Evolutionary conservation across 1,140 invertebrate species (phyloP), one percentile per base, ranked within the genome.

Genomic region (Drosophila bipectinata): DNA sequence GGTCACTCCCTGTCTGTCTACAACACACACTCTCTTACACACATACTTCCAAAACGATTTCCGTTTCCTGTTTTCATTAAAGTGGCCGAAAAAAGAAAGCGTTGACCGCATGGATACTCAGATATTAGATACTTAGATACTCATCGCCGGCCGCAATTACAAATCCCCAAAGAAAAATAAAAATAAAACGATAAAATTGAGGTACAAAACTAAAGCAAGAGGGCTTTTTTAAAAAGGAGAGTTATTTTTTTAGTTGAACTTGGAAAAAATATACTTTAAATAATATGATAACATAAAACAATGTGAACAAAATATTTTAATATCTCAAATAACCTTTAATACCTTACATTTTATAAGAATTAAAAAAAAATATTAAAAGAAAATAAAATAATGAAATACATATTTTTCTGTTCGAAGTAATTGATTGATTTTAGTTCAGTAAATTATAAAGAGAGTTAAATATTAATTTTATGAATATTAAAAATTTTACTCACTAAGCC

Each of bases 1-100:
- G 18, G 7, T 34, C 10, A 49, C 8, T 47, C 15, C 10, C 18
- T 58, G 44, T 30, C 32, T 59, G 8, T 9, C 2, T 2, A 15
- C 14, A 8, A 4, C 18, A 54, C 52, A 57, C 9, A 49, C 34
- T 64, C 58, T 57, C 44, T 45, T 34, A 14, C 39, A 26, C 37
- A 60, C 57, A 26, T 44, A 60, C 57, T 62, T 54, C 45, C 48
- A 69, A 82, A 82, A 84, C 82, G 79, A 82, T 84, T 82, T 82
- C 79, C 79, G 79, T 82, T 82, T 82, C 79, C 79, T 84, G 79
- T 82, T 71, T 79, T 84, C 80, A 84, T 82, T 82, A 84, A 82
- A 82, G 53, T 82, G 64, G 75, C 80, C 71, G 61, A 82, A 82
- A 74, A 62, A 82, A 82, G 80, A 82, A 82, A 82, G 76, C 79